Percentiles rank a stretch among this genome's conserved stretches.
These are phyloP conservation scores for zebrafish (Danio rerio) DNA, from an alignment of 2,113 vertebrate genomes.

Conservation along the genomic window GRCz12tu NC_133198.1:5800001-5800500, in stretches of 20 bases:
- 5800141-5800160: neutral
- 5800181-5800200: neutral
- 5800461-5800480: neutral
- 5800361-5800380: neutral
- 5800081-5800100: too few relatives aligned
- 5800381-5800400: neutral
- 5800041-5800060: too few relatives aligned
- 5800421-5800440: neutral
- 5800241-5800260: neutral
- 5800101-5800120: neutral
- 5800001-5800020: too few relatives aligned
- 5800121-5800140: neutral
- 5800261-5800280: neutral
- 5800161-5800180: neutral
- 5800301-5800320: slow-evolving; percentile 10
- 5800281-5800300: neutral
- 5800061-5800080: too few relatives aligned
- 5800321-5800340: slow-evolving; percentile 28
- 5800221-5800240: slow-evolving; percentile 28
- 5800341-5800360: neutral
- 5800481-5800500: neutral
- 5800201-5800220: too few relatives aligned
- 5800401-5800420: neutral
- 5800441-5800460: neutral
- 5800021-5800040: too few relatives aligned